phyloP scores from a whole-genome alignment of 2,113 vertebrate species.

The Xenus cinereus region DNA sequence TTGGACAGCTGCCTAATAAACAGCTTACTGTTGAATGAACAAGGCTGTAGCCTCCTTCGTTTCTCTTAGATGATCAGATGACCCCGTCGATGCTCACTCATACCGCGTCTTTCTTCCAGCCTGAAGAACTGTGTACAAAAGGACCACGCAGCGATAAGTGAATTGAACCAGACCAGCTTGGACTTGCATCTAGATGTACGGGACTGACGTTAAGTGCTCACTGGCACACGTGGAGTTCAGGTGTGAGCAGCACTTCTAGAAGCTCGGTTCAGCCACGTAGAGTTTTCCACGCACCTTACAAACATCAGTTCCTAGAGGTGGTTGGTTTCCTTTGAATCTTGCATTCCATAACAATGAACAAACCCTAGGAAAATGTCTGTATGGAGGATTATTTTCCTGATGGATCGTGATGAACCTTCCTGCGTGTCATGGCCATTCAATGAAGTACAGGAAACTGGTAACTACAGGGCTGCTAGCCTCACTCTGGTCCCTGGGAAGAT shows the following conservation, averaged over 20 bases:
- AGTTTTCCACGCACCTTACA: not conserved
- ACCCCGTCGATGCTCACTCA: fast-evolving
- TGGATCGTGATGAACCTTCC: not conserved
- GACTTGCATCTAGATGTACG: not conserved
- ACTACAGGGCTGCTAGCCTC: not conserved
- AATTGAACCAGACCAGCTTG: not conserved
- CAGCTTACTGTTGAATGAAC: not conserved
- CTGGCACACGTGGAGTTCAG: not conserved
- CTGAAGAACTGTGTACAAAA: not conserved
- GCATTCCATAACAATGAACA: fast-evolving
- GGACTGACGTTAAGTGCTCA: not conserved
- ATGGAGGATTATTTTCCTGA: not conserved
- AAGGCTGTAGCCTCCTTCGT: not conserved
- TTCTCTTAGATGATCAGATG: not conserved
- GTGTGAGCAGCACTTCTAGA: not conserved
- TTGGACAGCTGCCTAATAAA: not conserved
- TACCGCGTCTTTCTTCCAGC: not conserved
- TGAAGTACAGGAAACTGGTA: not conserved
- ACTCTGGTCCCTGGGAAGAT: not conserved
- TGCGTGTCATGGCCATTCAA: not conserved
- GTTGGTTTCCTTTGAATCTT: not conserved
- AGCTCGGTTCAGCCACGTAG: not conserved
- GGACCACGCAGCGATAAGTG: fast-evolving
- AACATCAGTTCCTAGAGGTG: not conserved
- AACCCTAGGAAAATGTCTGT: not conserved